Evolutionary conservation across 2,113 vertebrate genomes (phyloP).

Genomic region (Rhea americana): DNA sequence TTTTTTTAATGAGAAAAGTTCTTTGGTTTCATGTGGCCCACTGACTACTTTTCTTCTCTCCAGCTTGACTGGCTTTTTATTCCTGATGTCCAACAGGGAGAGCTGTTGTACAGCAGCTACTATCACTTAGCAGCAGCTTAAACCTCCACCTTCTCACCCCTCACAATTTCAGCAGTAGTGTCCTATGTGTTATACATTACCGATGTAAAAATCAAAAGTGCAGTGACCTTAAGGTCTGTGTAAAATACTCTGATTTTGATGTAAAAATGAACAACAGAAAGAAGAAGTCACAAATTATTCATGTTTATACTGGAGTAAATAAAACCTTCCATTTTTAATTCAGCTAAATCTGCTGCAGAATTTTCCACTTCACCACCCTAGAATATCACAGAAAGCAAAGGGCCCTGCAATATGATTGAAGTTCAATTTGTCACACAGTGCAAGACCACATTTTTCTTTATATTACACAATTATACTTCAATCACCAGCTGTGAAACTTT

Average conservation of each 20-base stretch:
- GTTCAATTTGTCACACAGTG: background rate
- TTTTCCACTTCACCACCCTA: constrained; percentile 37
- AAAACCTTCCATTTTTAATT: constrained; percentile 56
- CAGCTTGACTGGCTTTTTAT: background rate
- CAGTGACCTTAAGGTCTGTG: constrained; percentile 18
- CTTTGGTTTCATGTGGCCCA: background rate
- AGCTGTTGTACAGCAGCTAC: constrained; percentile 61
- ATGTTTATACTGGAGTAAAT: constrained; percentile 38
- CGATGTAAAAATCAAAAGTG: constrained; percentile 15
- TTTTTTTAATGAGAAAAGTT: constrained; percentile 38
- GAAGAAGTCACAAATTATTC: constrained; percentile 51
- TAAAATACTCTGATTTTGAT: background rate
- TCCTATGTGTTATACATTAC: background rate
- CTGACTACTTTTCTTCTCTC: background rate
- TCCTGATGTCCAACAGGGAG: constrained; percentile 50
- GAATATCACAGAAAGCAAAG: constrained; percentile 24
- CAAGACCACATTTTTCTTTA: background rate
- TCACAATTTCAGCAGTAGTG: background rate
- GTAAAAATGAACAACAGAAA: constrained; percentile 48
- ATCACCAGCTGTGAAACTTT: background rate
- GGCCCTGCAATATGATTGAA: background rate
- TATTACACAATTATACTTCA: background rate
- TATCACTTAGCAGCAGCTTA: background rate
- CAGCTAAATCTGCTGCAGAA: constrained; percentile 40
- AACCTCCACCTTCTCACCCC: constrained; percentile 1